These are phyloP conservation scores for Catostomus latipinnis DNA, from an alignment of 2,797 vertebrate species.

Conservation along the genomic window DNA sequence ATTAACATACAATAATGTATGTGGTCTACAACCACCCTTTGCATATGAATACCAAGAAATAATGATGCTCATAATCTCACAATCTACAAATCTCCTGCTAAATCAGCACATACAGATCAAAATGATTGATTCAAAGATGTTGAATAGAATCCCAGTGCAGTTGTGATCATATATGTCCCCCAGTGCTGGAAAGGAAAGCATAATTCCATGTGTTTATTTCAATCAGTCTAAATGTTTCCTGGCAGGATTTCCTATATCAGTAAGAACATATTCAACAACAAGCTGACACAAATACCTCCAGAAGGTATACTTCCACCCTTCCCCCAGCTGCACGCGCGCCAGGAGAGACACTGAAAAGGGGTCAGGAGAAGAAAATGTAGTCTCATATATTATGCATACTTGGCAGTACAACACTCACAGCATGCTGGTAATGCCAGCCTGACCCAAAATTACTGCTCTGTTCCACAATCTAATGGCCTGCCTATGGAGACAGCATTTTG, in stretches of 20 bases:
- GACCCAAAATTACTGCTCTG: conserved; percentile 6
- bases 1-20: no score
- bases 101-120: neutral
- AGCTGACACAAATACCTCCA: conserved; percentile 11
- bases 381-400: conserved; percentile 16
- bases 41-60: no score
- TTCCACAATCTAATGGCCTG: no score
- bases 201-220: neutral
- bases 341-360: conserved; percentile 36
- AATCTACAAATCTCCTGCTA: neutral
- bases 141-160: neutral
- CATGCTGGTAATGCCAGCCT: conserved; percentile 1
- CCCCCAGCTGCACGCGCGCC: conserved; percentile 33
- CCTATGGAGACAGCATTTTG: no score
- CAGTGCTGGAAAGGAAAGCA: neutral
- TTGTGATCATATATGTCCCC: no score
- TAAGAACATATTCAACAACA: neutral
- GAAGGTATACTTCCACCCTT: conserved; percentile 26
- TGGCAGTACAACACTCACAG: conserved; percentile 19
- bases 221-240: neutral
- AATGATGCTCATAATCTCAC: no score
- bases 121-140: conserved; percentile 9
- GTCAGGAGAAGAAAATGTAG: conserved; percentile 35
- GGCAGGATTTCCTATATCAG: neutral
- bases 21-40: no score